Base-by-base conservation (phyloP, 2,888 invertebrate genomes). In the Invenusta paracnida region DNA sequence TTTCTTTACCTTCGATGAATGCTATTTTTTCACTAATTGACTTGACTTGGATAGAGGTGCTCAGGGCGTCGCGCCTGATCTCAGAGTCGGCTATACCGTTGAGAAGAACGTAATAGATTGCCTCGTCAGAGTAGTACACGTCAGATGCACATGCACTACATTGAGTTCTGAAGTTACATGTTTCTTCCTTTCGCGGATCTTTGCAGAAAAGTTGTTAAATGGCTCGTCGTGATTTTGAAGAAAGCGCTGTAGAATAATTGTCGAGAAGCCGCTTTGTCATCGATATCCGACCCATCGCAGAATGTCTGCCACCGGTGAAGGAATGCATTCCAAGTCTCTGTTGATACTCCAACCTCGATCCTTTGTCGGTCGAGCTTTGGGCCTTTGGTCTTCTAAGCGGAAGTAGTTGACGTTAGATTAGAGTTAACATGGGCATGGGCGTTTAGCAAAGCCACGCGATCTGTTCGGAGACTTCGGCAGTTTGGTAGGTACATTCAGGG, bases 311-410 rank as follows among this genome's bases (percentile, higher is more conserved):
- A 81, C 13, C 81, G 13, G 81, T 25, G 81, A 13, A 81, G 17
- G 81, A 81, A 81, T 17, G 27, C 81, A 81, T 81, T 81, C 81
- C 81, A 81, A 13, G 13, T 25, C 81, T 81, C 81, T 17, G 81
- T 81, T 81, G 81, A 81, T 81, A 23, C 23, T 17, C 23, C 23
- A 25, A 81, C 13, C 13, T 81, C 13, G 13, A 81, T 13, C n/a
- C 66, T 66, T 66, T 66, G 66, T 66, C 66, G 11, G 11, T 66
- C 66, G 11, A 66, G 66, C 11, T 66, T 11, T 11, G 66, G n/a
- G 66, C 66, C 66, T 66, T 66, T 66, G n/a, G 66, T 66, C n/a
- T 13, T 13, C 11, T 13, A 11, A n/a, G 66, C 66, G 11, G 66
- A 66, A 66, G 66, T n/a, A n/a, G n/a, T n/a, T n/a, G n/a, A n/a